Evolutionary conservation across 2,888 invertebrate genomes (phyloP), one percentile per base, ranked within the genome.

Genomic region (Thecocarcelia acutangulata): DNA sequence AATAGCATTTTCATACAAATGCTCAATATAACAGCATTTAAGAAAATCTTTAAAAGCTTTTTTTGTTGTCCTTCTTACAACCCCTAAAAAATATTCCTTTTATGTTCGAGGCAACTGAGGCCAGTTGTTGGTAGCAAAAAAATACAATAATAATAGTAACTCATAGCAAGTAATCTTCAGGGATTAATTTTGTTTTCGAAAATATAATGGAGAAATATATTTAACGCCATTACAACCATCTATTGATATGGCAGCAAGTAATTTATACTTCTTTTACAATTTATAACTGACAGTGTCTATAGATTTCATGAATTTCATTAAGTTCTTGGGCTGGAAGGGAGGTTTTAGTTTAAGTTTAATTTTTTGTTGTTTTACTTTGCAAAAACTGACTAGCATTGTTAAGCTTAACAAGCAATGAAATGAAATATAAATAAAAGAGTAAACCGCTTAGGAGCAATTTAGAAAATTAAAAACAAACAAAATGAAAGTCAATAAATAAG

Each of bases 401-500:
- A 17, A 19, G 21, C 40, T 13, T 24, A 52, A 24, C 15, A 63
- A 44, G 21, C 52, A 54, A 59, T 24, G 17, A 15, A 24, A 21
- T 17, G 24, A 12, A 13, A 33, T 44, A 19, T 24, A 37, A 66
- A 33, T n/a, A n/a, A n/a, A 64, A 50, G 3, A 54, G 33, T 17
- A 42, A 44, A n/a, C 78, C 82, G 48, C 78, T 12, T 66, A 72
- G 70, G 82, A 61, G 0, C 46, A 70, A 82, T 78, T 77, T 70
- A 74, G 52, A 78, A 82, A 78, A 82, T 78, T 82, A 82, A 82
- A 82, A 82, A 72, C 66, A 82, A 82, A 82, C 78, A 78, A 82
- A 74, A 74, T 70, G 69, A 82, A 82, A 66, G 63, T 54, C 74
- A 59, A 78, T 68, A 56, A 61, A 44, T 50, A 44, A 2, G n/a